Evolutionary conservation across 2,888 invertebrate species (phyloP), one percentile per base, ranked within the genome.

Genomic region (Parelbella ahira): DNA sequence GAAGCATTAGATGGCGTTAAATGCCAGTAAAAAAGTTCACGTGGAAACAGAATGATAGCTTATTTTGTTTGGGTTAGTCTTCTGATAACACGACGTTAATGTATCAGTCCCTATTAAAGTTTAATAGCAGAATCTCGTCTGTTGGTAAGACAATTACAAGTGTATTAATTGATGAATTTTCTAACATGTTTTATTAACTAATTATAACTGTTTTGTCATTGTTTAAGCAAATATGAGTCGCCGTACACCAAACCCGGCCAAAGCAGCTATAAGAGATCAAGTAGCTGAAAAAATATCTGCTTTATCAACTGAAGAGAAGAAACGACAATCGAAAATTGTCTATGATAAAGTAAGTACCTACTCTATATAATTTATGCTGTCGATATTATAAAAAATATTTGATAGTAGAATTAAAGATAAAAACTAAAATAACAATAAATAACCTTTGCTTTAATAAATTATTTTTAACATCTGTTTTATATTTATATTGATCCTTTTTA

Each of bases 271-370:
- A 1, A 61, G 87, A n/a, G 63, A 60, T 4, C 71, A 84, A 42
- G 65, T 86, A 1, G 70, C 76, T 0, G 53, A 67, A 0, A 61
- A 63, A 3, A 74, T 86, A 1, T 69, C 79, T 0, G 67, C 71
- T 0, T 54, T 87, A 0, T 60, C 72, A 0, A 33, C 60, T 0
- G 81, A 84, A 1, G 86, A 87, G 42, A 87, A 81, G 53, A 70
- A 66, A 10, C 57, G 74, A 3, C 80, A 87, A 36, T 87, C 86
- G 0, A 56, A 76, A 27, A 67, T 78, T 4, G 76, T 87, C 1
- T 87, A 58, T 44, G 63, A 84, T 3, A 86, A 86, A 63, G 87
- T 86, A 50, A 48, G 50, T n/a, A n/a, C n/a, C n/a, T n/a, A n/a
- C n/a, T n/a, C n/a, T n/a, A n/a, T n/a, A n/a, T n/a, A n/a, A n/a